A percentile compares a stretch with the other conserved stretches of the same genome.
phyloP scores from a whole-genome alignment of 2,797 vertebrate genomes.

The Helostoma temminkii region DNA sequence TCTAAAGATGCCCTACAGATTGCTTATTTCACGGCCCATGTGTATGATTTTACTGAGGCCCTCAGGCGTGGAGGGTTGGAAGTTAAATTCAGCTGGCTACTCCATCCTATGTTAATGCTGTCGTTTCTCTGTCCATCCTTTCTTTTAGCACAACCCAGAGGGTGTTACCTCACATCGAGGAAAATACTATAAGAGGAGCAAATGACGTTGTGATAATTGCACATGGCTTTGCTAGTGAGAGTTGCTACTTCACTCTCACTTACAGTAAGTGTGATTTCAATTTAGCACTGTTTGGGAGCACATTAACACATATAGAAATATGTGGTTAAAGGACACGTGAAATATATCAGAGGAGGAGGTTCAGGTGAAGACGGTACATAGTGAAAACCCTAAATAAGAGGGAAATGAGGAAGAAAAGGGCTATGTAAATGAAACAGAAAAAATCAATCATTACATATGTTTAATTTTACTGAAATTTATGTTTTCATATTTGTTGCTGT shows the following conservation, averaged over 20 bases:
- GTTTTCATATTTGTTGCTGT: constrained; percentile 3
- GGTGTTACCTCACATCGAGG: too few species aligned
- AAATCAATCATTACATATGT: background rate
- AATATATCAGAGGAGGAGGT: background rate
- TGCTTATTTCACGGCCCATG: constrained; percentile 65
- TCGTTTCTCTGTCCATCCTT: constrained; percentile 15
- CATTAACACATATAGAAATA: background rate
- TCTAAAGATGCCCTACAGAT: constrained; percentile 51
- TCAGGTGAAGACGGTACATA: background rate
- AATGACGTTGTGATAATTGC: constrained; percentile 1
- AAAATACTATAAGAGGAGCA: constrained; percentile 19
- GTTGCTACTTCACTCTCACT: constrained; percentile 10
- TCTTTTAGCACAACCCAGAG: constrained; percentile 30
- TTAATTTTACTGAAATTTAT: background rate
- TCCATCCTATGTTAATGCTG: constrained; percentile 25
- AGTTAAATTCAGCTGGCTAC: constrained; percentile 48
- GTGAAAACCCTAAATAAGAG: background rate
- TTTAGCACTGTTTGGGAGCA: background rate
- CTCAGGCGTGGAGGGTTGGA: constrained; percentile 35
- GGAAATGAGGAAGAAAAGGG: background rate
- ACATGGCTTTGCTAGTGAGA: constrained; percentile 4
- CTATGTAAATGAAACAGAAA: background rate
- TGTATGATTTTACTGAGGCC: constrained; percentile 48
- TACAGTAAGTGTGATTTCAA: constrained; percentile 33
- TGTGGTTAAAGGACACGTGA: background rate